Evolutionary conservation across 1,140 invertebrate species (phyloP).

Genomic region (Chrysopa pallens): DNA sequence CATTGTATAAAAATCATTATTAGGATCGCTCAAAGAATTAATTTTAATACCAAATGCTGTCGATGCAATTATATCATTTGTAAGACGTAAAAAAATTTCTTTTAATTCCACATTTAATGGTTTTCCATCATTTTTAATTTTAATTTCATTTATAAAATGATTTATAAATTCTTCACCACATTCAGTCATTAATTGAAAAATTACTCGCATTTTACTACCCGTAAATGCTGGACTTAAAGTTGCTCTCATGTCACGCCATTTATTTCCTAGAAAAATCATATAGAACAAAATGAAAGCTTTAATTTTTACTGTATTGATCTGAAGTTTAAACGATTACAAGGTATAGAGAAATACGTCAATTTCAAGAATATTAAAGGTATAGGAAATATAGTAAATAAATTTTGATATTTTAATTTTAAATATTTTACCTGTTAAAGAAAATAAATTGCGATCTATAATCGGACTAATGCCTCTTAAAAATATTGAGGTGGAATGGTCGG

Average conservation of each 20-base stretch:
- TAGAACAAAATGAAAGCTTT: too few species aligned
- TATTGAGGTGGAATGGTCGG: slow-evolving; percentile 21
- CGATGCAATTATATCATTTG: slow-evolving; percentile 21
- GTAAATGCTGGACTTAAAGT: slow-evolving; percentile 14
- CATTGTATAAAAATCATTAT: slow-evolving; percentile 17
- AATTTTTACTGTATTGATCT: too few species aligned
- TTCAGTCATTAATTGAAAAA: slow-evolving; percentile 11
- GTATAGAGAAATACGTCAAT: too few species aligned
- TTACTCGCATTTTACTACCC: slow-evolving; percentile 11
- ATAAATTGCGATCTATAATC: neutral
- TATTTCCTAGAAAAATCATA: too few species aligned
- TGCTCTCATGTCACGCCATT: slow-evolving; percentile 14
- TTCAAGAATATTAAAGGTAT: too few species aligned
- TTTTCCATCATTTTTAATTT: slow-evolving; percentile 4
- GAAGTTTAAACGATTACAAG: too few species aligned
- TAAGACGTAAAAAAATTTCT: slow-evolving; percentile 17
- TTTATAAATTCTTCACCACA: slow-evolving; percentile 8
- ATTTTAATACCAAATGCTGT: slow-evolving; percentile 20
- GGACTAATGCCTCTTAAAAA: neutral
- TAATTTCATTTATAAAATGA: slow-evolving; percentile 8
- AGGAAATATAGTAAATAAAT: too few species aligned
- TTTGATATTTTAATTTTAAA: too few species aligned
- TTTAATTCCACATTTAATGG: slow-evolving; percentile 14
- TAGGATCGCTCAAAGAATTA: slow-evolving; percentile 15
- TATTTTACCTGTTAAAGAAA: slow-evolving; percentile 21